Conservation (phyloP, 2,888 invertebrate genomes). For the Leptinotarsa rubiginosa region DNA sequence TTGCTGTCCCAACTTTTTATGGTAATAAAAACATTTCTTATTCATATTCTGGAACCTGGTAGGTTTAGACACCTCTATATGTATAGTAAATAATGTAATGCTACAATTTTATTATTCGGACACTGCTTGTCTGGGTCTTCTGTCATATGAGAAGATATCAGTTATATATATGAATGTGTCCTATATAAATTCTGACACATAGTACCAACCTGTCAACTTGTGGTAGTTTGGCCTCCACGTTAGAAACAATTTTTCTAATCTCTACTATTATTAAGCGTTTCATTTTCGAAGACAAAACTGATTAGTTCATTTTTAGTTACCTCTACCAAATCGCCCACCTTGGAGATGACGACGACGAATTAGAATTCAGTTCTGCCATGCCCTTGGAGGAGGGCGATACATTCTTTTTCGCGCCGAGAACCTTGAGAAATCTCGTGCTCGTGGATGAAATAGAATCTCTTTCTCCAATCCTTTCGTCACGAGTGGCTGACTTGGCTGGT, state of each 20-base stretch:
- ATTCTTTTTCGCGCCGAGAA: conserved; percentile 97
- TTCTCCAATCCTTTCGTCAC: conserved; percentile 87
- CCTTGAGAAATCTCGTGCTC: conserved; percentile 91
- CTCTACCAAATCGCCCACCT: conserved; percentile 99
- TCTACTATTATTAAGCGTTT: no score
- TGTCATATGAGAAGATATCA: background rate
- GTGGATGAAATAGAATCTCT: conserved; percentile 98
- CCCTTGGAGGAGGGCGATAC: conserved; percentile 98
- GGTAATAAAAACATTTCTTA: no score
- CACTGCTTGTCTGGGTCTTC: conserved; percentile 18
- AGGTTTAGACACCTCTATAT: no score
- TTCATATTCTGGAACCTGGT: no score
- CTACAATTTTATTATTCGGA: background rate
- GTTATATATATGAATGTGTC: conserved; percentile 25
- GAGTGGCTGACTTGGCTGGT: conserved; percentile 92
- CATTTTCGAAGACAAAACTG: no score
- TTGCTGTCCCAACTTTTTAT: no score
- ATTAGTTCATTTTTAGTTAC: conserved; percentile 72
- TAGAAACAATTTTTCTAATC: conserved; percentile 23
- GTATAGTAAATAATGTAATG: background rate
- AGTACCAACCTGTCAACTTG: conserved; percentile 42
- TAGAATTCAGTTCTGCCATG: conserved; percentile 98
- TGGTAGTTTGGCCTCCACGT: conserved; percentile 48
- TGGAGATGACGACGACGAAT: conserved; percentile 98
- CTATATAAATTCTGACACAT: conserved; percentile 39